Evolutionary conservation across 2,888 invertebrate genomes (phyloP).

Genomic region (Euplagia quadripunctaria): DNA sequence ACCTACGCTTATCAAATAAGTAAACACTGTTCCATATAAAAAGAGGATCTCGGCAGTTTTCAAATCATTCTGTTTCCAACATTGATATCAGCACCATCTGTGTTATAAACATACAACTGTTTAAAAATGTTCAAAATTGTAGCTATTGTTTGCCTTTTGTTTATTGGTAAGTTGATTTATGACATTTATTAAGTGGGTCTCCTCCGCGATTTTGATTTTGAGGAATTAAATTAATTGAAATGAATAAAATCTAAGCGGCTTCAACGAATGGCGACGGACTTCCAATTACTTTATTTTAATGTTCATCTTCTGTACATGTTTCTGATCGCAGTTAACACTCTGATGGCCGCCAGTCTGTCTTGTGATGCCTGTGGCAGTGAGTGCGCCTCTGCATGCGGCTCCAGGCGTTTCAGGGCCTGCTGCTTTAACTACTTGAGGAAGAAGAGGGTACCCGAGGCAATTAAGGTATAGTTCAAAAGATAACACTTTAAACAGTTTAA

Average conservation of each 20-base stretch:
- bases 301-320: too few relatives aligned
- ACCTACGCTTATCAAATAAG: not conserved
- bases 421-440: slow-evolving; percentile 92
- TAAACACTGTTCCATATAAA: not conserved
- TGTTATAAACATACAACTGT: not conserved
- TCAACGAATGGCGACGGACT: too few relatives aligned
- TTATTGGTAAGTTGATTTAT: not conserved
- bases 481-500: too few relatives aligned
- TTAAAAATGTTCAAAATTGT: not conserved
- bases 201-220: too few relatives aligned
- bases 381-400: slow-evolving; percentile 90
- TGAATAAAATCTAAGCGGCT: too few relatives aligned
- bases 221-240: too few relatives aligned
- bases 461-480: slow-evolving; percentile 56
- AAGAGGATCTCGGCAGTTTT: not conserved
- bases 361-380: slow-evolving; percentile 91
- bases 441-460: slow-evolving; percentile 75
- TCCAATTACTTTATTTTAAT: too few relatives aligned
- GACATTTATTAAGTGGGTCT: not conserved
- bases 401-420: slow-evolving; percentile 90
- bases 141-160: not conserved
- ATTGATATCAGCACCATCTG: not conserved
- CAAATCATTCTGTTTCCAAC: not conserved
- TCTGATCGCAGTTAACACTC: slow-evolving; percentile 66
- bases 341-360: slow-evolving; percentile 85